Evolutionary conservation across 2,797 vertebrate species (phyloP).

Genomic region (Pseudotriccus pelzelni): DNA sequence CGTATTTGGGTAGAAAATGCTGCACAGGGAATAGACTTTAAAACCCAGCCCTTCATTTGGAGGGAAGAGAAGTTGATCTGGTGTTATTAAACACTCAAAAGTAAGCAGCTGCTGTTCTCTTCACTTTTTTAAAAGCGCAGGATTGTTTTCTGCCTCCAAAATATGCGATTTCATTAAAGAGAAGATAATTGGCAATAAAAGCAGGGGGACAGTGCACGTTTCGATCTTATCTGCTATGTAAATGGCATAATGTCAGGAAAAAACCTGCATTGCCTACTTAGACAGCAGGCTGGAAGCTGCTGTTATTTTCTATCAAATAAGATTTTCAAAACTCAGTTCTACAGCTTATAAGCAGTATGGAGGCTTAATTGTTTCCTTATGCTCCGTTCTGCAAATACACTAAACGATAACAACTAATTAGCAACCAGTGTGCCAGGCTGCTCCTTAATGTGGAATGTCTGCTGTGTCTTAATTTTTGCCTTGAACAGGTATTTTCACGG

Average conservation of each 20-base stretch:
- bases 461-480: conserved; percentile 19
- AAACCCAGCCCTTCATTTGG: not conserved
- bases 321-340: not conserved
- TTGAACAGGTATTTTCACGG: not conserved
- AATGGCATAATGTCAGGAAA: not conserved
- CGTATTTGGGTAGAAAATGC: not conserved
- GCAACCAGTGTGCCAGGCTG: not conserved
- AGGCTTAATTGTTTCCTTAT: conserved; percentile 44
- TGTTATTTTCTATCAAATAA: conserved; percentile 9
- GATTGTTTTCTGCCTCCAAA: not conserved
- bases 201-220: not conserved
- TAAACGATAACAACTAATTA: conserved; percentile 17
- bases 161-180: not conserved
- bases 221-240: not conserved
- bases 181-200: not conserved
- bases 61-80: not conserved
- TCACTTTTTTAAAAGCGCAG: not conserved
- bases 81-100: not conserved
- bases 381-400: not conserved
- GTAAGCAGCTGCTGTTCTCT: not conserved
- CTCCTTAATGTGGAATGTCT: not conserved
- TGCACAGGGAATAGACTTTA: not conserved
- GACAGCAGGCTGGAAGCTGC: not conserved
- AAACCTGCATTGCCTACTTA: not conserved
- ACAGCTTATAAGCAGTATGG: not conserved